Evolutionary conservation across 1,140 invertebrate genomes (phyloP).

Genomic region (Brachionus asplanchnoidis): DNA sequence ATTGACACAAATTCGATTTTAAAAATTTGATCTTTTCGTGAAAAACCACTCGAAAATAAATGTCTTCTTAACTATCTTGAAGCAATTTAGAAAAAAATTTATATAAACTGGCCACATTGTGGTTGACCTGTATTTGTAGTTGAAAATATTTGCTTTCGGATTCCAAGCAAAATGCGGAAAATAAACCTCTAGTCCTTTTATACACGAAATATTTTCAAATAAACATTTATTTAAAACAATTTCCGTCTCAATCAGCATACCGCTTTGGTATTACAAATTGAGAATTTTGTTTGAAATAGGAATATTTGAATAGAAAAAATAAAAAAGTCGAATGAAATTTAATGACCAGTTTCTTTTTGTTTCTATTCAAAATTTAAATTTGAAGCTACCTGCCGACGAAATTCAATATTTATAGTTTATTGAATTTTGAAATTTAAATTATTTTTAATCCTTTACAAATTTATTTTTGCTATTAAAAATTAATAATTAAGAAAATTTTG

Average conservation of each 20-base stretch:
- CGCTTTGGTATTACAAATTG: not conserved
- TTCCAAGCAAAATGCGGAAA: not conserved
- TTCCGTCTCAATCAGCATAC: not conserved
- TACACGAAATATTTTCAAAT: not conserved
- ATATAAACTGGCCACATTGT: not conserved
- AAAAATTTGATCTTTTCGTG: slow-evolving; percentile 21
- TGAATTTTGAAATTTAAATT: not conserved
- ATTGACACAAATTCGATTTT: slow-evolving; percentile 27
- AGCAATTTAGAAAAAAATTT: not conserved
- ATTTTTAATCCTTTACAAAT: no score
- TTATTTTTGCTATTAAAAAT: no score
- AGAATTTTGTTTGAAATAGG: slow-evolving; percentile 23
- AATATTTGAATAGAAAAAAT: slow-evolving; percentile 12
- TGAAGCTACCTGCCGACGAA: slow-evolving; percentile 5
- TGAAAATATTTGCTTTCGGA: not conserved
- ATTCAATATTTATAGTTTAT: slow-evolving; percentile 25
- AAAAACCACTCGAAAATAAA: slow-evolving; percentile 8
- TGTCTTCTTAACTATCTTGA: slow-evolving; percentile 23
- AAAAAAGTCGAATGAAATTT: slow-evolving; percentile 22
- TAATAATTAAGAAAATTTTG: no score
- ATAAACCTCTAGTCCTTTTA: not conserved
- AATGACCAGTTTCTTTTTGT: not conserved
- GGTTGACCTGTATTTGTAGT: not conserved
- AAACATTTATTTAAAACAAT: not conserved
- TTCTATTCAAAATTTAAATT: slow-evolving; percentile 1